phyloP scores from a whole-genome alignment of 2,888 invertebrate genomes.

The Candidula unifasciata region DNA sequence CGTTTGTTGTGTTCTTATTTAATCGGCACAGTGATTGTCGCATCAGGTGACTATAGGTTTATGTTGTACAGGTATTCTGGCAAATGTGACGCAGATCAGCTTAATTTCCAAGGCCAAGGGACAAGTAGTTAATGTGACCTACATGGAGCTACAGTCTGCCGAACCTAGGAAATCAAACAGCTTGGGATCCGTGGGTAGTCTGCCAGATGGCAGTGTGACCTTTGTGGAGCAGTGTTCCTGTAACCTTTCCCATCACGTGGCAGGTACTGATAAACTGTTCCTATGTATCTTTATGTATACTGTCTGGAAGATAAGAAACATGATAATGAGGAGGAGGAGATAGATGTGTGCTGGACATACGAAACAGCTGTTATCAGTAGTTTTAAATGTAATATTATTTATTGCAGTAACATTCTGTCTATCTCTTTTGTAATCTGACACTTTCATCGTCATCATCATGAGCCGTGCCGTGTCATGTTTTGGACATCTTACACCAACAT shows the following conservation, averaged over 20 bases:
- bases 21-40: no score
- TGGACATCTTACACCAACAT: no score
- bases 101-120: slow-evolving; percentile 51
- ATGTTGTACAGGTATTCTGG: slow-evolving; percentile 56
- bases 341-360: no score
- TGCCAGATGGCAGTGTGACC: neutral
- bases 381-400: no score
- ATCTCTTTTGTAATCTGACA: no score
- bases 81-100: slow-evolving; percentile 53
- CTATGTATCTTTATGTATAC: neutral
- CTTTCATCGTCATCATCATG: no score
- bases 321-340: no score
- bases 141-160: slow-evolving; percentile 51
- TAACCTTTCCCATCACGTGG: slow-evolving; percentile 27
- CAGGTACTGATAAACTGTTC: slow-evolving; percentile 42
- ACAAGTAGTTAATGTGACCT: slow-evolving; percentile 43
- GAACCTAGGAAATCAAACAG: neutral
- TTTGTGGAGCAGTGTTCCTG: slow-evolving; percentile 60
- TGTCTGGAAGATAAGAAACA: no score
- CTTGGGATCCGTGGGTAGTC: neutral
- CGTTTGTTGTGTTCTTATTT: no score
- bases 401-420: no score
- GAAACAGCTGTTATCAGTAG: no score
- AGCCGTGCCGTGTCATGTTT: no score
- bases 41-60: neutral